phyloP scores from a whole-genome alignment of 2,113 vertebrate genomes.

The Ochotona princeps region DNA sequence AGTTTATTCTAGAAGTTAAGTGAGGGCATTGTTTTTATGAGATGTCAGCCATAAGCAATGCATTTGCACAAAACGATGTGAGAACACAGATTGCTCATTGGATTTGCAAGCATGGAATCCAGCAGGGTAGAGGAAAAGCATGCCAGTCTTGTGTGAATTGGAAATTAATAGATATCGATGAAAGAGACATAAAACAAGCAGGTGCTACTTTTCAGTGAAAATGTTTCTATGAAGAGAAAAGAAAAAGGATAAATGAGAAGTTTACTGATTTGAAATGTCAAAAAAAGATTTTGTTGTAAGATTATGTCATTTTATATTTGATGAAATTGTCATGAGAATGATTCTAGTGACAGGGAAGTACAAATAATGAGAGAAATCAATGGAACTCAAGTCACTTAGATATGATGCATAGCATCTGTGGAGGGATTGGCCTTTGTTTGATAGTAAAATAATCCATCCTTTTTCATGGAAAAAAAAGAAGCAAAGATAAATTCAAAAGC shows the following conservation, averaged over 20 bases:
- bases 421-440: neutral
- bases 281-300: neutral
- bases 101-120: neutral
- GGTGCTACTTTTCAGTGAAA: neutral
- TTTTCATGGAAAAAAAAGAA: neutral
- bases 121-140: neutral
- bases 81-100: neutral
- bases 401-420: neutral
- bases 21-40: neutral
- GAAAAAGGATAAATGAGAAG: neutral
- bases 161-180: neutral
- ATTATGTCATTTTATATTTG: neutral
- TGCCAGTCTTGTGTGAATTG: neutral
- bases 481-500: neutral
- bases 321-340: neutral
- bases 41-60: neutral
- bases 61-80: neutral
- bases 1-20: neutral
- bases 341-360: neutral
- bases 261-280: neutral
- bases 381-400: neutral
- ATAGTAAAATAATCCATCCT: neutral
- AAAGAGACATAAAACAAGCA: neutral
- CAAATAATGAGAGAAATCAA: neutral
- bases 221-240: neutral